These are phyloP conservation scores for Phoenicopterus ruber DNA, from an alignment of 2,113 vertebrate genomes.

Conservation along the genomic window DNA sequence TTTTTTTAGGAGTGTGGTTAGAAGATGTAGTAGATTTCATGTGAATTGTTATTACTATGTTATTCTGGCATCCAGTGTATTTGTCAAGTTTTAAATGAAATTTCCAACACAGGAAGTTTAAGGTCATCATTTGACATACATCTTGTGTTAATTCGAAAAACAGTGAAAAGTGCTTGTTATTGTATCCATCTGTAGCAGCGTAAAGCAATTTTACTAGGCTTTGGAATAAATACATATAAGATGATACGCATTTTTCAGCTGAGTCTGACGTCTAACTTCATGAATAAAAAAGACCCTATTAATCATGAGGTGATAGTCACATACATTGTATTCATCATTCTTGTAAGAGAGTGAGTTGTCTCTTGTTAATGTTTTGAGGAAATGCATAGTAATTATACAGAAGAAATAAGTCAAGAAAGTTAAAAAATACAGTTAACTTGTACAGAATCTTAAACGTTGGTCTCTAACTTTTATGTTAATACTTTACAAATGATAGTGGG, in stretches of 20 bases:
- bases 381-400: slow-evolving; percentile 13
- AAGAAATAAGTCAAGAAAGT: slow-evolving; percentile 4
- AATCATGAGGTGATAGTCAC: slow-evolving; percentile 59
- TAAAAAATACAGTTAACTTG: neutral
- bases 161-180: slow-evolving; percentile 58
- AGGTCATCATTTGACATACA: slow-evolving; percentile 63
- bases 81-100: slow-evolving; percentile 63
- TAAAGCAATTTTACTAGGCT: slow-evolving; percentile 53
- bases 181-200: slow-evolving; percentile 54
- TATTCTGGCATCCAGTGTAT: slow-evolving; percentile 23
- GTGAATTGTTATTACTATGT: neutral
- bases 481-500: neutral
- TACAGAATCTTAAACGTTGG: neutral
- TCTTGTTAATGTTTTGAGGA: slow-evolving; percentile 43
- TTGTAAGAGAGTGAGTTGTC: slow-evolving; percentile 33
- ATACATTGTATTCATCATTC: slow-evolving; percentile 57
- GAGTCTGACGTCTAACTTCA: slow-evolving; percentile 66
- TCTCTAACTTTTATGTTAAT: neutral
- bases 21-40: neutral
- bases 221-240: slow-evolving; percentile 71
- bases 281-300: slow-evolving; percentile 71
- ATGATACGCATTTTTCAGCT: slow-evolving; percentile 70
- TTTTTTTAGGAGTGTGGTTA: neutral
- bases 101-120: slow-evolving; percentile 44
- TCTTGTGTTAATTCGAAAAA: slow-evolving; percentile 66